Evolutionary conservation across 64 coral and sea anemone species (phyloP), one percentile per base, ranked within the genome.

Genomic region (Montipora foliosa): DNA sequence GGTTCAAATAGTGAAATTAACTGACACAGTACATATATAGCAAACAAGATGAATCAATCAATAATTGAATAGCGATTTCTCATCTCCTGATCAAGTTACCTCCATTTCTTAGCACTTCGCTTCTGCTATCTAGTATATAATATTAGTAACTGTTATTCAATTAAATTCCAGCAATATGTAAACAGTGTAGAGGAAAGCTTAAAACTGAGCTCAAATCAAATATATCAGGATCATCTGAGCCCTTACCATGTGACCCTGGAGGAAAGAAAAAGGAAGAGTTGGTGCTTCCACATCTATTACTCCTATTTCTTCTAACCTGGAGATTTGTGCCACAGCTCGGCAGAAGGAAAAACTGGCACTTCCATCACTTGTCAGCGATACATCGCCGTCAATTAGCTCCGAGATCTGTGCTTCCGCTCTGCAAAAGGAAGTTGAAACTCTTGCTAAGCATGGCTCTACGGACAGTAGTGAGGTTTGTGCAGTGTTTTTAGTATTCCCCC

Each of bases 91-190:
- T 64, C 60, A 64, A 64, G 60, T 64, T 64, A 64, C 60, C 60
- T 64, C 13, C 13, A 64, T 64, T 64, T 64, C 60, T 19, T 64
- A 64, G 60, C 60, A 64, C 60, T 64, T 64, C 13, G 60, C 60
- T 64, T 64, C 60, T 64, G 60, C 60, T 64, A 64, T 64, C 60
- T 64, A 57, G 10, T 57, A 57, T 57, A 57, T 57, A 57, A 57
- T 57, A 57, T 57, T 57, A 57, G 53, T 11, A 57, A 57, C 53
- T 57, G 53, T 57, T 57, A 57, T 57, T 57, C 53, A 57, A 88
- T 88, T 46, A 67, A 88, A 75, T 88, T 88, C 50, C 68, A 88
- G 67, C 85, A 16, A 88, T 88, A 17, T 75, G 68, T 74, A 88
- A 88, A 88, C 85, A 88, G 53, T 88, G 85, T 50, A 67, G 68